Evolutionary conservation across 2,888 invertebrate genomes (phyloP).

Genomic region (Nemapogon koenigi): DNA sequence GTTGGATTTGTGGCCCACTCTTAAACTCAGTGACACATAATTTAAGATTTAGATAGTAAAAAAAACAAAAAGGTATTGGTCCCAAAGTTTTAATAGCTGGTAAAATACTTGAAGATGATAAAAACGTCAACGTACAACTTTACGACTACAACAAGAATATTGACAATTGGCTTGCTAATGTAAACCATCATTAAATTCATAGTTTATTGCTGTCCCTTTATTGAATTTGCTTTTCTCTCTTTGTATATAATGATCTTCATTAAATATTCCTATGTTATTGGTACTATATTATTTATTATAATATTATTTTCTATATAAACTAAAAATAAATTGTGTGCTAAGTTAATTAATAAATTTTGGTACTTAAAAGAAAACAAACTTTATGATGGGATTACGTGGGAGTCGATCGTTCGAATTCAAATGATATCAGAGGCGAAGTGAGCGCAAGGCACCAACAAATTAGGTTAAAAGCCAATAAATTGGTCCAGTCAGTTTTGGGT

Average conservation of each 20-base stretch:
- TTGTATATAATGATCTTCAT: too few species aligned
- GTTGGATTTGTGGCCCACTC: too few species aligned
- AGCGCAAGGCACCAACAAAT: slow-evolving; percentile 51
- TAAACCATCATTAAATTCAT: too few species aligned
- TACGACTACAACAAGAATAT: not conserved
- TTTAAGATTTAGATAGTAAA: too few species aligned
- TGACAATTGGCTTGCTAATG: not conserved
- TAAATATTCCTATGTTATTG: too few species aligned
- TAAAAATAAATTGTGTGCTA: slow-evolving; percentile 16
- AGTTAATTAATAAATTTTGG: slow-evolving; percentile 36
- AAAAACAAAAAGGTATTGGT: not conserved
- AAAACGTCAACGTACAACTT: slow-evolving; percentile 24
- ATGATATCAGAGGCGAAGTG: slow-evolving; percentile 7
- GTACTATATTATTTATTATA: too few species aligned
- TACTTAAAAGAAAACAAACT: slow-evolving; percentile 26
- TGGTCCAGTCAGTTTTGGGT: slow-evolving; percentile 56
- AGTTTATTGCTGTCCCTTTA: too few species aligned
- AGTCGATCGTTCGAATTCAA: slow-evolving; percentile 10
- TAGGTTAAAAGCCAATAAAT: slow-evolving; percentile 63
- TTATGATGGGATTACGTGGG: slow-evolving; percentile 33
- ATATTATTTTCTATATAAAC: too few species aligned
- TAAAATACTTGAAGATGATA: not conserved
- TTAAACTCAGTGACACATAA: too few species aligned
- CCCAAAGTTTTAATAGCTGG: not conserved
- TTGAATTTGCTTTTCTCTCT: too few species aligned